Evolutionary conservation across 37 sponge, comb jelly and placozoan genomes (phyloP), one percentile per base, ranked within the genome.

Genomic region (Ianthella basta): DNA sequence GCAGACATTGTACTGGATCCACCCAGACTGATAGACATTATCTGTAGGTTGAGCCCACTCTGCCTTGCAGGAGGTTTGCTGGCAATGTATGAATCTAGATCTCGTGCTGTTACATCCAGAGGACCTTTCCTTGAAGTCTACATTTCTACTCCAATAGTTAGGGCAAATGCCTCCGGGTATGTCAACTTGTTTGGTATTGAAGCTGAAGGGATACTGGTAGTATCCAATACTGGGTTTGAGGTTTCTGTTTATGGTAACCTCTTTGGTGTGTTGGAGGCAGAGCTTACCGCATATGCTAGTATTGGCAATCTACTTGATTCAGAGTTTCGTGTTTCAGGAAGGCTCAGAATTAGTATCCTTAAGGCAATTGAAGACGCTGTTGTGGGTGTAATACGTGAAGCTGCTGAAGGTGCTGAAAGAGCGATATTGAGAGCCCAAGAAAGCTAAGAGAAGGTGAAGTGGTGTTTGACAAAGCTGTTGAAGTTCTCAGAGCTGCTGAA

Each of bases 101-200:
- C 86, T 37, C n/a, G 79, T 44, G 14, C 41, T 23, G 79, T 68
- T 37, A 75, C 44, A 60, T 37, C 44, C 18, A 59, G 55, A 16
- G 86, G 86, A 40, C 86, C 86, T 61, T 53, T 60, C n/a, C 66
- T 85, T 21, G 14, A 75, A 24, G 79, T 54, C 15, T 16, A 50
- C 3, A 40, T 85, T 37, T 19, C 18, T 39, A 16, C 20, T 19
- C 36, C 35, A 13, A 19, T 34, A 13, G 18, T 81, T 81, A 66
- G 40, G 4, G 68, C 55, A 19, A 27, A 69, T 57, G 74, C 70
- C 16, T 37, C 54, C 15, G 84, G 84, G 10, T 84, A 72, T 72
- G 59, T 84, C 0, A 19, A 30, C 5, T 37, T 84, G 8, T 39
- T 84, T 10, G 84, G 84, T 15, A 72, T 84, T 24, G n/a, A n/a